Conservation (phyloP, 1,140 invertebrate species). For the Ips typographus region DNA sequence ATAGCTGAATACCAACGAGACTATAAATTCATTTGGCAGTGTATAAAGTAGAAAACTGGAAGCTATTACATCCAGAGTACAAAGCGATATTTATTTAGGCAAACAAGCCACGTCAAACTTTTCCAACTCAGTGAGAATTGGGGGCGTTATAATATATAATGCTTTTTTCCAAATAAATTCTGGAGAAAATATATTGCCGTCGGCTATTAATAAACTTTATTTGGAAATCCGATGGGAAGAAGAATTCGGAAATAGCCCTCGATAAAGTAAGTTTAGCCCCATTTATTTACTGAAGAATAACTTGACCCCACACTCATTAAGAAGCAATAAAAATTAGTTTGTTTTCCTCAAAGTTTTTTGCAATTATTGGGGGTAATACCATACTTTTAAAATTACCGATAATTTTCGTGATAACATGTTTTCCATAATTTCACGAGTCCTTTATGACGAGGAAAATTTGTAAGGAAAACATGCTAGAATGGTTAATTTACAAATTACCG, state of each 20-base stretch:
- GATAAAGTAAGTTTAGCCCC: background rate
- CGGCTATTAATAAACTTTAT: conserved; percentile 26
- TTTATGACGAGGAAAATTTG: too few relatives aligned
- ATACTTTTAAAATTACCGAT: too few relatives aligned
- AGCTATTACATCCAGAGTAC: conserved; percentile 8
- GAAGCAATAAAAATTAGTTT: too few relatives aligned
- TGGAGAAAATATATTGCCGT: background rate
- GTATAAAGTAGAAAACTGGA: conserved; percentile 20
- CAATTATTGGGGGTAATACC: too few relatives aligned
- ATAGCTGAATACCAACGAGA: background rate
- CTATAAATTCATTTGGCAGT: conserved; percentile 17
- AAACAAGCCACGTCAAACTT: conserved; percentile 24
- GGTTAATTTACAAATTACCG: too few relatives aligned
- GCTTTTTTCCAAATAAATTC: conserved; percentile 17
- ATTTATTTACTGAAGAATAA: background rate
- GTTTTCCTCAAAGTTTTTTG: too few relatives aligned
- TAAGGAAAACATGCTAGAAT: too few relatives aligned
- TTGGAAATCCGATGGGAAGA: conserved; percentile 9
- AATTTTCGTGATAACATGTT: too few relatives aligned
- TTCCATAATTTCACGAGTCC: too few relatives aligned
- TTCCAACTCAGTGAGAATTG: background rate
- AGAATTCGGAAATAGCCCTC: conserved; percentile 7
- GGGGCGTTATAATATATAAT: conserved; percentile 23
- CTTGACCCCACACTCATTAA: too few relatives aligned
- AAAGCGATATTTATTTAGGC: conserved; percentile 27